A percentile compares a stretch with the other conserved stretches of the same genome.
Conservation (phyloP, 2,113 vertebrate species). For the Laticauda laticaudata region DNA sequence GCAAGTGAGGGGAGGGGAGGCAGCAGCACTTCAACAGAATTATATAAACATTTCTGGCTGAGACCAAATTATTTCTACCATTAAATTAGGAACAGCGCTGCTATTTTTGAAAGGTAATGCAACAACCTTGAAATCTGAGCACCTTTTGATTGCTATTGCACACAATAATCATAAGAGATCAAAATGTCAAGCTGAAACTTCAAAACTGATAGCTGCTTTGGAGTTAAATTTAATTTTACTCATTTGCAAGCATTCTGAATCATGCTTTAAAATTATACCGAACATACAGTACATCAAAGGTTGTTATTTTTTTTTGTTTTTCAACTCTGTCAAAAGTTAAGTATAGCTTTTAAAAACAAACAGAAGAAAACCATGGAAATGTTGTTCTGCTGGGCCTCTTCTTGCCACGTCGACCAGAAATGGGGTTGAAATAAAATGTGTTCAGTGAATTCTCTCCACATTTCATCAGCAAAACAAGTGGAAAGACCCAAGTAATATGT, state of each 20-base stretch:
- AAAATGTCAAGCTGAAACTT: constrained; percentile 10
- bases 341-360: constrained; percentile 20
- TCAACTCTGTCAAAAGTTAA: constrained; percentile 2
- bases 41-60: constrained; percentile 23
- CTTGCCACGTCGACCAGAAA: constrained; percentile 41
- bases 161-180: neutral
- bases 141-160: constrained; percentile 17
- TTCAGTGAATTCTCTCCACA: constrained; percentile 63
- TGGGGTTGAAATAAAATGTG: constrained; percentile 42
- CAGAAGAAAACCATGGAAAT: constrained; percentile 4
- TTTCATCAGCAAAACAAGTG: constrained; percentile 65
- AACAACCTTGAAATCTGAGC: neutral
- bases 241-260: neutral
- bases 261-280: constrained; percentile 29
- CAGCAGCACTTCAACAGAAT: constrained; percentile 7
- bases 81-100: constrained; percentile 15
- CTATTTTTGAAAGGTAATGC: constrained; percentile 1
- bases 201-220: neutral
- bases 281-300: neutral
- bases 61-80: neutral
- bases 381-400: constrained; percentile 15
- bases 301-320: neutral
- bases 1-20: constrained; percentile 14
- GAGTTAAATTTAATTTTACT: constrained; percentile 9
- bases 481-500: constrained; percentile 52